A percentile compares a stretch with the other conserved stretches of the same genome.
phyloP scores from a whole-genome alignment of 2,797 vertebrate genomes.

The Helicolenus hilgendorfi region DNA sequence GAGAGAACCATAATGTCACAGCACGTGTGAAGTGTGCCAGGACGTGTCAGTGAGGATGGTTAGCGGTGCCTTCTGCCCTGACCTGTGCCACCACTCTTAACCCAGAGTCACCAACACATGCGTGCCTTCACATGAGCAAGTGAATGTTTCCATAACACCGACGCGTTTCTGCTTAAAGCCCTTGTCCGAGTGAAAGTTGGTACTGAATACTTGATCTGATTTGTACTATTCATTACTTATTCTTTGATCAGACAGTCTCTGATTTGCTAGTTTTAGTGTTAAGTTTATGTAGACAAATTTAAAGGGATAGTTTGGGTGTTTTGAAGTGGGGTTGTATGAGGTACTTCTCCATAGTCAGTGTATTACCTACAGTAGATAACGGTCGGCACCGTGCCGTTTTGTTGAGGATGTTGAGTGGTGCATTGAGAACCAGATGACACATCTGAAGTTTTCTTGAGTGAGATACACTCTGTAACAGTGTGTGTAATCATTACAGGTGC shows the following conservation, averaged over 20 bases:
- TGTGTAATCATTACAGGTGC: conserved; percentile 54
- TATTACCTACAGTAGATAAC: no score
- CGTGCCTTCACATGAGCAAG: conserved; percentile 24
- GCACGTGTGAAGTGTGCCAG: conserved; percentile 53
- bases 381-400: no score
- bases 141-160: neutral
- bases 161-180: no score
- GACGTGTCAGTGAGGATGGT: conserved; percentile 67
- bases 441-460: conserved; percentile 40
- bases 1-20: conserved; percentile 41
- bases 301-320: no score
- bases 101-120: conserved; percentile 15
- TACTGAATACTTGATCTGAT: no score
- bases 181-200: no score
- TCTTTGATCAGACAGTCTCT: no score
- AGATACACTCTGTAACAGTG: neutral
- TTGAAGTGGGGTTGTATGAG: no score
- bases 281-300: no score
- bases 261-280: no score
- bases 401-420: neutral
- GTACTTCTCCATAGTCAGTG: no score
- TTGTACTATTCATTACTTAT: no score
- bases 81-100: conserved; percentile 39
- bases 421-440: neutral
- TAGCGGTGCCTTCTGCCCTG: conserved; percentile 79